phyloP scores from a whole-genome alignment of 2,113 vertebrate species.

The Elgaria multicarinata region DNA sequence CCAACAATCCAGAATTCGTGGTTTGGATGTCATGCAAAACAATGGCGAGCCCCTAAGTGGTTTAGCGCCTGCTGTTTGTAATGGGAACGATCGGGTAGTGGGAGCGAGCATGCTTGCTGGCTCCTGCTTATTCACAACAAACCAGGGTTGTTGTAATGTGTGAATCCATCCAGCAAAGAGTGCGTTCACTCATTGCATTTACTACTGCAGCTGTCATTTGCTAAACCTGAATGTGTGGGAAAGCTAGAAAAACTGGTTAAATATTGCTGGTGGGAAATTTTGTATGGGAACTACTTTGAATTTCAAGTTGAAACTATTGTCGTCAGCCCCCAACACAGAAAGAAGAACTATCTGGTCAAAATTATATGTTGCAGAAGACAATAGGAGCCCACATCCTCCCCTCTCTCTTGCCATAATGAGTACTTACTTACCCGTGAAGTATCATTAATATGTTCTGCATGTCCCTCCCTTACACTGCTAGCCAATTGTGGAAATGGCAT shows the following conservation, averaged over 20 bases:
- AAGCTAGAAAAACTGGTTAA: neutral
- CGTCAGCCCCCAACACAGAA: neutral
- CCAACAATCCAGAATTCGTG: too few species aligned
- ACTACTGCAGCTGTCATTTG: neutral
- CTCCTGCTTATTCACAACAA: too few species aligned
- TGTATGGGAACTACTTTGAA: neutral
- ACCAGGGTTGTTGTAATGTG: too few species aligned
- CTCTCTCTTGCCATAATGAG: neutral
- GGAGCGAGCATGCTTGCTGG: too few species aligned
- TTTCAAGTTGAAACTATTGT: neutral
- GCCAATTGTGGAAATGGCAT: neutral
- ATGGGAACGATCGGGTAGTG: too few species aligned
- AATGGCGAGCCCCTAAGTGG: too few species aligned
- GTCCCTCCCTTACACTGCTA: neutral
- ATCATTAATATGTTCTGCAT: too few species aligned
- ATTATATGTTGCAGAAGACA: neutral
- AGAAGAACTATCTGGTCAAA: neutral
- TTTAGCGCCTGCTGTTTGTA: too few species aligned
- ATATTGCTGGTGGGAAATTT: neutral
- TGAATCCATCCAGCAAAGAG: neutral
- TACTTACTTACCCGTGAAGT: neutral
- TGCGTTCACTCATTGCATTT: neutral
- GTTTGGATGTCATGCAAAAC: too few species aligned
- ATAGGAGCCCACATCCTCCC: neutral
- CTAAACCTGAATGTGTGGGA: neutral